A percentile compares a stretch with the other conserved stretches of the same genome.
phyloP scores from a whole-genome alignment of 1,140 invertebrate species.

The Zaprionus davidi region DNA sequence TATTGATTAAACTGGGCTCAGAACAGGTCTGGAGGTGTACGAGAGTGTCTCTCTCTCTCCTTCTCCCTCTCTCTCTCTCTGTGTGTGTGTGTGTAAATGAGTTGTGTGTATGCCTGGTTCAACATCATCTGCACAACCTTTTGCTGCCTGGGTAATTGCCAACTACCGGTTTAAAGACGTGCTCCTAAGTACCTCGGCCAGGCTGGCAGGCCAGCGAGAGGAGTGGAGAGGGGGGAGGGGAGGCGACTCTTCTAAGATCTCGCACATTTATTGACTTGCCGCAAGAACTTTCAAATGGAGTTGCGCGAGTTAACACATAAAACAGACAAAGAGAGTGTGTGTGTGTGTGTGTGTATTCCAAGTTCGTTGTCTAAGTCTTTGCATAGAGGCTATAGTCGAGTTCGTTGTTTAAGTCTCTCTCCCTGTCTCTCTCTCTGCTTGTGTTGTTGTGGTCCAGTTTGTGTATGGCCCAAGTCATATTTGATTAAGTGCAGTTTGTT shows the following conservation, averaged over 20 bases:
- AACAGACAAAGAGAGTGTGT: background rate
- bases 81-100: slow-evolving; percentile 37
- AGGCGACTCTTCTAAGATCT: slow-evolving; percentile 25
- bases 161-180: slow-evolving; percentile 70
- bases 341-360: background rate
- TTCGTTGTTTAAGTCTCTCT: slow-evolving; percentile 23
- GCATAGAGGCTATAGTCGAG: background rate
- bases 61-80: slow-evolving; percentile 11
- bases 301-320: slow-evolving; percentile 20
- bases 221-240: background rate
- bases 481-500: slow-evolving; percentile 17
- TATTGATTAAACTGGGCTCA: slow-evolving; percentile 80
- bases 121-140: slow-evolving; percentile 54
- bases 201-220: background rate
- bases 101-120: slow-evolving; percentile 64
- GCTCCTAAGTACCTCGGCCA: slow-evolving; percentile 35
- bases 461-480: slow-evolving; percentile 1
- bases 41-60: background rate
- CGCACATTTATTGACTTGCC: slow-evolving; percentile 48
- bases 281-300: slow-evolving; percentile 46
- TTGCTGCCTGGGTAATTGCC: slow-evolving; percentile 64
- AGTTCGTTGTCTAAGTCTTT: slow-evolving; percentile 6
- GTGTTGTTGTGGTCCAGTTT: background rate
- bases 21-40: slow-evolving; percentile 66
- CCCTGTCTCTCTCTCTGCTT: background rate